Percentiles rank a stretch among this genome's conserved stretches.
Evolutionary conservation across 2,797 vertebrate species (phyloP).

Genomic region (Fringilla coelebs): DNA sequence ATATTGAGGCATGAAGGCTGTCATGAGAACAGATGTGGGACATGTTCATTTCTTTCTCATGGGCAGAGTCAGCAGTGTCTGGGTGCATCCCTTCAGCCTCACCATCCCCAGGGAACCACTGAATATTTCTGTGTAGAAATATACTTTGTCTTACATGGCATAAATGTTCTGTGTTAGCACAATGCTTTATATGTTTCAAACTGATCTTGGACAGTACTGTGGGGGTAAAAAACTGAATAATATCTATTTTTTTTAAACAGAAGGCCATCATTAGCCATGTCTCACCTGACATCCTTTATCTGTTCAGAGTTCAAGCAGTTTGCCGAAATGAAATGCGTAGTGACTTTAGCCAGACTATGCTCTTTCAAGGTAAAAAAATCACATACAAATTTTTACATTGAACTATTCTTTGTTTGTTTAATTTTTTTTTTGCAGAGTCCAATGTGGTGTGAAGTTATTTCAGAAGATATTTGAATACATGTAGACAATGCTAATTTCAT

Average conservation of each 20-base stretch:
- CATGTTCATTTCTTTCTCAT: background rate
- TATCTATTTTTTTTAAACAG: slow-evolving; percentile 78
- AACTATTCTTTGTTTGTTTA: background rate
- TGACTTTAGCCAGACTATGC: slow-evolving; percentile 98
- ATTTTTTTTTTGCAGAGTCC: background rate
- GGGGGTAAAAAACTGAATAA: slow-evolving; percentile 74
- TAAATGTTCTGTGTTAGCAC: slow-evolving; percentile 45
- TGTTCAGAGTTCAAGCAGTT: slow-evolving; percentile 94
- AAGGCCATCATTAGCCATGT: slow-evolving; percentile 93
- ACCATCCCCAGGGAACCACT: background rate
- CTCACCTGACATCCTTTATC: slow-evolving; percentile 92
- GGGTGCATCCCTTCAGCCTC: background rate
- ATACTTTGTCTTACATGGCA: background rate
- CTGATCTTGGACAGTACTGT: slow-evolving; percentile 61
- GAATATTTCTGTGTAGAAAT: background rate
- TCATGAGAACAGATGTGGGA: background rate
- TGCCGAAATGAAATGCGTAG: slow-evolving; percentile 96
- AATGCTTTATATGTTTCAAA: slow-evolving; percentile 61
- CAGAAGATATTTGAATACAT: background rate
- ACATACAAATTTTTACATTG: background rate
- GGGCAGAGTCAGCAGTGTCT: background rate
- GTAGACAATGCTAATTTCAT: background rate
- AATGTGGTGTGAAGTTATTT: background rate
- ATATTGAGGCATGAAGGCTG: background rate
- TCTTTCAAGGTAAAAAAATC: slow-evolving; percentile 87